Conservation (phyloP, 2,113 vertebrate genomes). For the Neotoma lepida region DNA sequence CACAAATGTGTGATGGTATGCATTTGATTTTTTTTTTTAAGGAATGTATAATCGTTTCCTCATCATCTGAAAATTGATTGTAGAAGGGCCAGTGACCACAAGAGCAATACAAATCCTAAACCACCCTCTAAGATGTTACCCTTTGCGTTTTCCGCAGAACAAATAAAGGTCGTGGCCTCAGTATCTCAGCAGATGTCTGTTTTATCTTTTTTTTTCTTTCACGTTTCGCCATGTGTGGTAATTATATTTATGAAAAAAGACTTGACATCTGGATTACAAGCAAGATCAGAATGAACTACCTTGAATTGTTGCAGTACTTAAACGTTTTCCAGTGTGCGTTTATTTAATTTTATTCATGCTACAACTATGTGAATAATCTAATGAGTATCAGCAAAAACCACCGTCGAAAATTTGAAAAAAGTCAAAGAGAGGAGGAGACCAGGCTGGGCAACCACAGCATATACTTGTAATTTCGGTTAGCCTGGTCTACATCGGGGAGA, state of each 20-base stretch:
- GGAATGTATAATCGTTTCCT: constrained; percentile 21
- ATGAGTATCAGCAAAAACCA: background rate
- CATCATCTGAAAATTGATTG: background rate
- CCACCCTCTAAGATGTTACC: background rate
- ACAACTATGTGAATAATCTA: background rate
- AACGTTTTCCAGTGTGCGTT: background rate
- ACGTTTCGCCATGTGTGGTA: background rate
- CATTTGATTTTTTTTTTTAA: background rate
- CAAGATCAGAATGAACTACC: constrained; percentile 22
- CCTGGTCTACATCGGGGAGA: background rate
- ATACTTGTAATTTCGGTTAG: background rate
- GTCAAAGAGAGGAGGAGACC: background rate
- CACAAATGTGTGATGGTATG: constrained; percentile 32
- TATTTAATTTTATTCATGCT: background rate
- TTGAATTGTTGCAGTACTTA: constrained; percentile 30
- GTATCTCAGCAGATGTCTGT: background rate
- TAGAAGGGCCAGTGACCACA: background rate
- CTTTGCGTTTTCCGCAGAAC: background rate
- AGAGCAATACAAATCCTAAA: constrained; percentile 26
- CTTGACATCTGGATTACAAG: background rate
- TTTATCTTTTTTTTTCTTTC: background rate
- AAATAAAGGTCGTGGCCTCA: background rate
- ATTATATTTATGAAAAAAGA: background rate
- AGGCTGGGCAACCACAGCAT: background rate
- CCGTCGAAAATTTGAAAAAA: constrained; percentile 16